phyloP scores from a whole-genome alignment of 1,140 invertebrate genomes.

The Arion vulgaris region DNA sequence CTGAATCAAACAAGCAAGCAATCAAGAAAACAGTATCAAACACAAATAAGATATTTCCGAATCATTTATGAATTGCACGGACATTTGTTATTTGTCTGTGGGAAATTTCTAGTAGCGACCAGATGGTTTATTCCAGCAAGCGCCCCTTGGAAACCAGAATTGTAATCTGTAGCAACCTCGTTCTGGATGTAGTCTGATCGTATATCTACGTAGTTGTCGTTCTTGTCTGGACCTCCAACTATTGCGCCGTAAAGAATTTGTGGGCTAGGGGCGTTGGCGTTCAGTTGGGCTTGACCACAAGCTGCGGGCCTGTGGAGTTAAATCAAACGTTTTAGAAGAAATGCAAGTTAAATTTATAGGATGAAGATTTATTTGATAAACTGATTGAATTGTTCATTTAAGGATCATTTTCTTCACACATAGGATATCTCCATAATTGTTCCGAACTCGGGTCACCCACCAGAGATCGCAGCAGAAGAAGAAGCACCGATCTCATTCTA shows the following conservation, averaged over 20 bases:
- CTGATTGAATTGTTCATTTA: too few species aligned
- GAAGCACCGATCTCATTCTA: too few species aligned
- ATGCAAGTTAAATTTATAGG: too few species aligned
- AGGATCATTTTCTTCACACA: too few species aligned
- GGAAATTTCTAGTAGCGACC: constrained; percentile 22
- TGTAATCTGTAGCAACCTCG: constrained; percentile 73
- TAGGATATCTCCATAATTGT: too few species aligned
- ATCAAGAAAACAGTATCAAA: too few species aligned
- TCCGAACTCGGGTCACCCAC: too few species aligned
- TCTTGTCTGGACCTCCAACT: constrained; percentile 71
- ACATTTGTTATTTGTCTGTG: constrained; percentile 33
- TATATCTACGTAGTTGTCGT: constrained; percentile 68
- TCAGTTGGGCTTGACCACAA: constrained; percentile 41
- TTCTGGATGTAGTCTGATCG: constrained; percentile 70
- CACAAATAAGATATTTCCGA: too few species aligned
- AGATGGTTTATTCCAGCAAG: constrained; percentile 31
- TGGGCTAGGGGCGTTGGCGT: constrained; percentile 55
- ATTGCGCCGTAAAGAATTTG: constrained; percentile 71
- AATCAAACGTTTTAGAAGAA: too few species aligned
- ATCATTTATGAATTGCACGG: constrained; percentile 18
- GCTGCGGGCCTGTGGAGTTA: constrained; percentile 33
- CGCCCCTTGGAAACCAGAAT: constrained; percentile 70
- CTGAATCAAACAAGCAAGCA: too few species aligned
- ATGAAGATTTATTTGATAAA: too few species aligned
- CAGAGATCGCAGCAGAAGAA: too few species aligned